Evolutionary conservation across 2,113 vertebrate species (phyloP).

Genomic region (Tor tambroides): DNA sequence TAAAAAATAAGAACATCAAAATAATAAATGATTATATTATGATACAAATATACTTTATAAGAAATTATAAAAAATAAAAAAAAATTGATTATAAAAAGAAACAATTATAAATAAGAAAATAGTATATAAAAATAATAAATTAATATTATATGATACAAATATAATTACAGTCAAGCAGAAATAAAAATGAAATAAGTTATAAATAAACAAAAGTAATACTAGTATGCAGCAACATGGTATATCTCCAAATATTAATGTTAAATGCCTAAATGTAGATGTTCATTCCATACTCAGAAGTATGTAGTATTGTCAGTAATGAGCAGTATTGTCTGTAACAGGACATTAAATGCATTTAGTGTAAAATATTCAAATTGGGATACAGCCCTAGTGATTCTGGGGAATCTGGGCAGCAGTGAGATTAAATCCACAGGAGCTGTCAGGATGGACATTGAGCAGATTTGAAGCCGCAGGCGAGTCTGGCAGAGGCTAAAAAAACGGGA

Average conservation of each 20-base stretch:
- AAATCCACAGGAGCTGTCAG: slow-evolving; percentile 33
- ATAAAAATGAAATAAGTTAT: background rate
- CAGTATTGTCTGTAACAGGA: background rate
- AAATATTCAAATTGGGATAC: background rate
- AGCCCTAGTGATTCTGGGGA: background rate
- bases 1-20: too few species aligned
- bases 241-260: background rate
- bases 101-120: background rate
- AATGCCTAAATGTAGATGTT: background rate
- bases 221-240: background rate
- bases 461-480: background rate
- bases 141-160: background rate
- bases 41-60: too few species aligned
- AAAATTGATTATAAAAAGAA: background rate
- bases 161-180: background rate
- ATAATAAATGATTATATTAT: background rate
- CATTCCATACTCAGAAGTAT: background rate
- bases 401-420: background rate
- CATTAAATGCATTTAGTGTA: background rate
- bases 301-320: background rate
- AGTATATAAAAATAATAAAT: too few species aligned
- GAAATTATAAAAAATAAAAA: background rate
- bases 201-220: background rate
- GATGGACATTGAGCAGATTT: background rate
- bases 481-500: background rate